Percentiles rank a stretch among this genome's conserved stretches.
Conservation (phyloP, 2,888 invertebrate species). For the Stenodema calcarata region DNA sequence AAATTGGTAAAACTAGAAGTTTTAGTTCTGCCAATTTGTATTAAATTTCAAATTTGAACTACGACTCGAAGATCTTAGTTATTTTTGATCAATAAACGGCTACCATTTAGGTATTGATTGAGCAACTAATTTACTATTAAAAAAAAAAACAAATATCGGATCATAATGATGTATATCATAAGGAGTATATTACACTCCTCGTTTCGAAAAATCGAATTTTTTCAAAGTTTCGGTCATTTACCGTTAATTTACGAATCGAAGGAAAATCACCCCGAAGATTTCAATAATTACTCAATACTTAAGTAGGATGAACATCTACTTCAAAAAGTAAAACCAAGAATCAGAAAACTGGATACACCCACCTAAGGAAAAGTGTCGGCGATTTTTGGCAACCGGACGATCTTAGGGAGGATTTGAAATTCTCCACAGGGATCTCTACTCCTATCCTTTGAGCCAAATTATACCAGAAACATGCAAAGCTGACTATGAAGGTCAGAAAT, state of each 20-base stretch:
- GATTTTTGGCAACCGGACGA: neutral
- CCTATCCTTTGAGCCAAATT: constrained; percentile 26
- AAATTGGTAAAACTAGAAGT: no score
- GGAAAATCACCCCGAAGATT: neutral
- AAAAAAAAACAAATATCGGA: no score
- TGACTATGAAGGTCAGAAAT: constrained; percentile 17
- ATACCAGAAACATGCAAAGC: constrained; percentile 44
- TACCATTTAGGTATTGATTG: no score
- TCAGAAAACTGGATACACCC: neutral
- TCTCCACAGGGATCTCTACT: constrained; percentile 35
- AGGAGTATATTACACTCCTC: no score
- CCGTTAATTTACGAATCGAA: neutral
- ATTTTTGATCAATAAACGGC: no score
- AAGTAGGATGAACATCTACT: neutral
- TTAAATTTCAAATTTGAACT: no score
- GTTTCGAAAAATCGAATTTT: no score
- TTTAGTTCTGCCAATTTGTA: no score
- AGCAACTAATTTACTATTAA: no score
- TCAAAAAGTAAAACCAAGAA: neutral
- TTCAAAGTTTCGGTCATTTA: neutral
- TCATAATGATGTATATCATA: no score
- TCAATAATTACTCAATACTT: neutral
- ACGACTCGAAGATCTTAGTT: no score
- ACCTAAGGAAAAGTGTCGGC: neutral
- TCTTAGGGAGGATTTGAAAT: constrained; percentile 36